phyloP scores from a whole-genome alignment of 2,888 invertebrate species.

The Drosophila paranaensis region DNA sequence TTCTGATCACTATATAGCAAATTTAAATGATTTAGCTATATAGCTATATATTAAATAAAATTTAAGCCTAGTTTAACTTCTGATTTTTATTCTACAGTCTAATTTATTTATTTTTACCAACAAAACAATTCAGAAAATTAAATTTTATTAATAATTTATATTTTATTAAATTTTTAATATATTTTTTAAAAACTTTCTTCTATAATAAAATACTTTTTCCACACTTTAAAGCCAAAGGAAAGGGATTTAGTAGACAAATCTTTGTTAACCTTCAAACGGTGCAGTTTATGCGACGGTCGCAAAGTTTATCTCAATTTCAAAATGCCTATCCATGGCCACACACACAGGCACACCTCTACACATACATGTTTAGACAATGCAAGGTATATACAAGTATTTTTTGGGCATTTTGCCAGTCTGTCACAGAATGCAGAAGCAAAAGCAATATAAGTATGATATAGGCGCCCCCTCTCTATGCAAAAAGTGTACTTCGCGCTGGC shows the following conservation, averaged over 20 bases:
- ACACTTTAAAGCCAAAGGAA: background rate
- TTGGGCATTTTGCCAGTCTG: conserved; percentile 63
- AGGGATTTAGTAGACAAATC: conserved; percentile 23
- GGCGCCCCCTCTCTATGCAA: background rate
- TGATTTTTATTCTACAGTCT: too few relatives aligned
- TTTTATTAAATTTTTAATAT: too few relatives aligned
- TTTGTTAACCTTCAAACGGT: conserved; percentile 40
- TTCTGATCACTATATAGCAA: too few relatives aligned
- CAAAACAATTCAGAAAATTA: too few relatives aligned
- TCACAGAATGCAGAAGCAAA: conserved; percentile 45
- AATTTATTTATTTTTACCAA: too few relatives aligned
- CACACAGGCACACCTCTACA: background rate
- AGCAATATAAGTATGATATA: conserved; percentile 50
- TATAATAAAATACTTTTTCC: background rate
- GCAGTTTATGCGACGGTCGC: conserved; percentile 33
- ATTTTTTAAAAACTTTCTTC: too few relatives aligned
- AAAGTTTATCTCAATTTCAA: conserved; percentile 44
- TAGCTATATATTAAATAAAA: too few relatives aligned
- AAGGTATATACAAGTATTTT: conserved; percentile 18
- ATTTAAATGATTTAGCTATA: too few relatives aligned
- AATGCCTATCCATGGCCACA: conserved; percentile 53
- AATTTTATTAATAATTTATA: too few relatives aligned
- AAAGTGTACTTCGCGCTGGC: conserved; percentile 30
- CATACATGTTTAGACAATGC: conserved; percentile 28
- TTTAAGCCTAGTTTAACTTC: too few relatives aligned